phyloP scores from a whole-genome alignment of 1,140 invertebrate genomes.

The Drosophila albomicans region DNA sequence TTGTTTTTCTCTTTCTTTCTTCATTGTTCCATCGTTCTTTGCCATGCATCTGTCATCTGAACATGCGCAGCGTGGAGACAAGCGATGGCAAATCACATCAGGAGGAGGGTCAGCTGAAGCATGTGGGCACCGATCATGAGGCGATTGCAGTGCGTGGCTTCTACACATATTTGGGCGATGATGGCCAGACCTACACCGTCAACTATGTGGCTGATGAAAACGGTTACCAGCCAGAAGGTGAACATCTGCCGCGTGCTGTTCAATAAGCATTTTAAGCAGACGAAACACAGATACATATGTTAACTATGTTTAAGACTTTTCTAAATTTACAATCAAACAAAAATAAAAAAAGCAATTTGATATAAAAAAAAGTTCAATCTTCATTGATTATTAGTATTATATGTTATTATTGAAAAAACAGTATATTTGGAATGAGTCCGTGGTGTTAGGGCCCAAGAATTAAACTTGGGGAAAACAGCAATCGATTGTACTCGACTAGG shows the following conservation, averaged over 20 bases:
- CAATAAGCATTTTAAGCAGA: conserved; percentile 40
- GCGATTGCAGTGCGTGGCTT: conserved; percentile 87
- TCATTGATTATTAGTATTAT: too few species aligned
- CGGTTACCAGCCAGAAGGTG: conserved; percentile 89
- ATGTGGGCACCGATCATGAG: conserved; percentile 84
- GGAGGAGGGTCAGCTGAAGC: conserved; percentile 88
- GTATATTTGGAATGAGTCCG: too few species aligned
- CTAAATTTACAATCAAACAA: conserved; percentile 11
- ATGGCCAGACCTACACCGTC: conserved; percentile 89
- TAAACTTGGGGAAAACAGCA: too few species aligned
- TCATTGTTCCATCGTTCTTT: conserved; percentile 2
- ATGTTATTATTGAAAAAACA: too few species aligned
- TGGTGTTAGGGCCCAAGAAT: too few species aligned
- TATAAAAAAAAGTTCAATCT: not conserved
- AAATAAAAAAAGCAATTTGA: not conserved
- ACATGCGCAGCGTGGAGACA: conserved; percentile 87
- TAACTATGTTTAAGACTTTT: conserved; percentile 71
- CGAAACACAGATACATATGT: conserved; percentile 37
- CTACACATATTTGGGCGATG: conserved; percentile 87
- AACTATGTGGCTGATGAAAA: conserved; percentile 92
- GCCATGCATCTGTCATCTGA: conserved; percentile 7
- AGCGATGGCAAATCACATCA: conserved; percentile 89
- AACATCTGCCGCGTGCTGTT: conserved; percentile 85
- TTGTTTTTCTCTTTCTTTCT: not conserved
- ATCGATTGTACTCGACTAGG: too few species aligned